Base-by-base conservation (phyloP, 2,797 vertebrate species). In the Clangula hyemalis region DNA sequence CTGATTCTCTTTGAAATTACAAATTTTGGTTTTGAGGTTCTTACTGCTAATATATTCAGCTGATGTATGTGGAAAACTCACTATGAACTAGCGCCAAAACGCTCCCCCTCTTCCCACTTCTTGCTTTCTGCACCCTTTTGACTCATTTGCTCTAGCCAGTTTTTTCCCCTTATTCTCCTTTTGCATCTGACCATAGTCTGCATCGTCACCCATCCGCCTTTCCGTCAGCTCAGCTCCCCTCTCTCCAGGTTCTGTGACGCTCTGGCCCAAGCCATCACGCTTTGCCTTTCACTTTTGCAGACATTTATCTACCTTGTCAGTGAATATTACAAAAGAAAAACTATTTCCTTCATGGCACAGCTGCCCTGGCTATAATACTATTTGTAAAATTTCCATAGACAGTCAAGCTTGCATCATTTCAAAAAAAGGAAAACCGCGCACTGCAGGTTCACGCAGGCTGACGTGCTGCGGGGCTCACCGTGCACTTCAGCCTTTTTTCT, bases 101-200 rank as follows among this genome's bases (percentile, higher is more conserved):
- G 3, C 38, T 61, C 39, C 47, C 49, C 4, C 49, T 36, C 41
- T 24, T 3, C 87, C 66, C 64, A 90, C 88, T 92, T 95, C 85
- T 91, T 90, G 66, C 76, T 93, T 94, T 90, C 77, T 60, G 41
- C 81, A 83, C 39, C 92, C 86, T 94, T 95, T 88, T 82, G 80
- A 95, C 92, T 92, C 25, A 27, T 68, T 84, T 88, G 53, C 89
- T 88, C 80, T 28, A 49, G 58, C 81, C 66, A 76, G 68, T n/a
- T 77, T 93, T 49, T n/a, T 0, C 38, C 45, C 34, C 38, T 80
- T 76, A 83, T 92, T 92, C 89, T 94, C 82, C 85, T 95, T 94
- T 64, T 71, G 43, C 85, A 75, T 73, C 87, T 85, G 72, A 71
- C 76, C 82, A 13, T 13, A 17, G 53, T 66, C 75, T 89, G 92